These are phyloP conservation scores for Icerya purchasi DNA, from an alignment of 2,888 invertebrate species.

Conservation along the genomic window DNA sequence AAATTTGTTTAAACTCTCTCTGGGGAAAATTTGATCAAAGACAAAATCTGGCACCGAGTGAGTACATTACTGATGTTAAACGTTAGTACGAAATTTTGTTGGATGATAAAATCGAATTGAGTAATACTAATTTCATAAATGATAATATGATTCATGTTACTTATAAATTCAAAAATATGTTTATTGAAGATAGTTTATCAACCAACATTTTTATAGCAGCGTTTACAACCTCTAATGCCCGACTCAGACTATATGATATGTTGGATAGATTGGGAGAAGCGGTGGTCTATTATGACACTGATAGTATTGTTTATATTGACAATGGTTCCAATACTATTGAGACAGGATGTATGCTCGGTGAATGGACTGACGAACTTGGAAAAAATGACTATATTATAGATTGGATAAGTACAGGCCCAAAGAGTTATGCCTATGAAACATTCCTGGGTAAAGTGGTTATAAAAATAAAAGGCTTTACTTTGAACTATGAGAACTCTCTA, in stretches of 20 bases:
- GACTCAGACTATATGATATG: neutral
- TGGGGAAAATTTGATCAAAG: neutral
- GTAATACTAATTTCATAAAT: too few species aligned
- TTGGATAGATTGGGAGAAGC: neutral
- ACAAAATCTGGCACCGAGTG: neutral
- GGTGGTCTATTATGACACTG: constrained; percentile 2
- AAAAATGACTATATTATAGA: neutral
- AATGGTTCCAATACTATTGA: constrained; percentile 4
- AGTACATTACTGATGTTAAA: neutral
- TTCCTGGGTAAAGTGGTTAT: constrained; percentile 1
- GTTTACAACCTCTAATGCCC: neutral
- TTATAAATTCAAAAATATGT: too few species aligned
- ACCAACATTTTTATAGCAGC: too few species aligned
- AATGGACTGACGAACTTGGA: constrained; percentile 4
- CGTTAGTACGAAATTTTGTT: neutral
- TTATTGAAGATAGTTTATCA: too few species aligned
- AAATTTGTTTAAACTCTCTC: neutral
- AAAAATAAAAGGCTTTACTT: constrained; percentile 8
- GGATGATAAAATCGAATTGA: too few species aligned
- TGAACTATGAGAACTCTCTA: constrained; percentile 8
- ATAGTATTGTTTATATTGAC: neutral
- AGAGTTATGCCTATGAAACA: constrained; percentile 3
- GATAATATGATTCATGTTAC: too few species aligned
- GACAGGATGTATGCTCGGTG: constrained; percentile 11
- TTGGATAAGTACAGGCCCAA: neutral